Evolutionary conservation across 2,797 vertebrate genomes (phyloP), one percentile per base, ranked within the genome.

Genomic region (Smutsia gigantea): DNA sequence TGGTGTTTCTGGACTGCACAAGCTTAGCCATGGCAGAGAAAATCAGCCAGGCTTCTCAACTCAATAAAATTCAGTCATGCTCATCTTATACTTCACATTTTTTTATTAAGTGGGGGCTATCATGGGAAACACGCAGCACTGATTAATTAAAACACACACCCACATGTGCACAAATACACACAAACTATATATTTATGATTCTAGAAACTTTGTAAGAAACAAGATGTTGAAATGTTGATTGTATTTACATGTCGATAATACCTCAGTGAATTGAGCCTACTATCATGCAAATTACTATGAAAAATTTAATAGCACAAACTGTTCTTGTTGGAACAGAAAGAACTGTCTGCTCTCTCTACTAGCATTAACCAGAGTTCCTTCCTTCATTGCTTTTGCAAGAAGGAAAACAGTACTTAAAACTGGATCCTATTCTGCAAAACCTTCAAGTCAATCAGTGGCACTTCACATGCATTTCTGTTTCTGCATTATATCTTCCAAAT

Each of bases 381-480:
- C 55, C 25, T 5, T 34, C 3, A n/a, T 49, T 21, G 8, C 82
- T 79, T 81, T 17, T 79, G 18, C 14, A 59, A 87, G 55, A 82
- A 87, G 29, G 72, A 71, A 82, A 82, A 86, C 2, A 46, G 27
- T 14, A 31, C 31, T 88, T 84, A 81, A 90, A 90, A 51, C 31
- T 75, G 57, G 25, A 63, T 51, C 34, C 23, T 29, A 53, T 34
- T 83, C 57, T 59, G 59, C 25, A 90, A 86, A 94, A 94, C 53
- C 21, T 84, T 39, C 42, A 77, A 61, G 42, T 77, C 39, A 87
- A 23, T 68, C 63, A 21, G n/a, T 69, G n/a, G 63, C 17, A 14
- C 69, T 82, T 93, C 49, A 87, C 15, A 37, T n/a, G 64, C 13
- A 15, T 86, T 92, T 90, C 57, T 88, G 64, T 68, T 85, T 96